These are phyloP conservation scores for Pyrocoelia pectoralis DNA, from an alignment of 2,888 invertebrate species.

Conservation along the genomic window DNA sequence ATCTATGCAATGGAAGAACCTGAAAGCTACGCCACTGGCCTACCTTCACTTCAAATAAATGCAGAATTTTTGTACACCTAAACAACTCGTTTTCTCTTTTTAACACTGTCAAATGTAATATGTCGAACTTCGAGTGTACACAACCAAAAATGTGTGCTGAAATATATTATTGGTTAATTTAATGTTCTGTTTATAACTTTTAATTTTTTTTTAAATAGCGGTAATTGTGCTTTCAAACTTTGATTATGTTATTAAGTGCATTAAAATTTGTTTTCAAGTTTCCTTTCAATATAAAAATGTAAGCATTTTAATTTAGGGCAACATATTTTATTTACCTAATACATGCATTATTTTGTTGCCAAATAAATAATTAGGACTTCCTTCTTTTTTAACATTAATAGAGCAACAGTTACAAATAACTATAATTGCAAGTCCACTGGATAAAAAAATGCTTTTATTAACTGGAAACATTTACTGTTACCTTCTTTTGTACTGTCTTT, in stretches of 20 bases:
- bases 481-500: background rate
- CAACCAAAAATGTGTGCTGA: background rate
- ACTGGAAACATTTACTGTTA: background rate
- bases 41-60: too few species aligned
- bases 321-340: too few species aligned
- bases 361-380: constrained; percentile 10
- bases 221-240: constrained; percentile 2
- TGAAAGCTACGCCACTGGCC: too few species aligned
- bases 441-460: too few species aligned
- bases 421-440: background rate
- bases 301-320: background rate
- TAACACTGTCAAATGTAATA: background rate
- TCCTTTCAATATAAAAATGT: background rate
- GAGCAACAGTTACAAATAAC: background rate
- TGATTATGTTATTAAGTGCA: background rate
- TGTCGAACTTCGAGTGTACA: background rate
- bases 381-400: background rate
- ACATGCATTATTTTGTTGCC: background rate
- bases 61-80: too few species aligned
- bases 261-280: background rate
- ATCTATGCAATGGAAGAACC: too few species aligned
- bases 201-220: constrained; percentile 2
- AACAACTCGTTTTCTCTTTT: background rate
- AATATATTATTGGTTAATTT: background rate
- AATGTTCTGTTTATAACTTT: background rate